Conservation (phyloP, 2,888 invertebrate genomes). For the Drosophila bunnanda region DNA sequence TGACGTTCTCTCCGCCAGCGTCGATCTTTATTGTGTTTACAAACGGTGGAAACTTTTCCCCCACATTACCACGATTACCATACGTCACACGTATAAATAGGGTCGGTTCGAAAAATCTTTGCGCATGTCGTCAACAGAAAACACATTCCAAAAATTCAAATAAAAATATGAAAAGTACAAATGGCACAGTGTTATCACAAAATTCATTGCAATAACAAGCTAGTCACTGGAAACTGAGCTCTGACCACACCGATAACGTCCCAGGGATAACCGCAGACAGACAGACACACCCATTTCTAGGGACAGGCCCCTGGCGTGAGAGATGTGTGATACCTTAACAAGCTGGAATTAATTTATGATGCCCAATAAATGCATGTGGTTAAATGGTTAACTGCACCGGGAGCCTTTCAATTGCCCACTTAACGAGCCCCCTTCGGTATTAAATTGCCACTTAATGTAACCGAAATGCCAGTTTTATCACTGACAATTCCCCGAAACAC, state of each 20-base stretch:
- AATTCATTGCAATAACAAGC: conserved; percentile 22
- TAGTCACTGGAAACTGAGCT: conserved; percentile 28
- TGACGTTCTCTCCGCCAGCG: conserved; percentile 41
- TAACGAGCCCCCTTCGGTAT: conserved; percentile 31
- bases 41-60: conserved; percentile 57
- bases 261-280: conserved; percentile 11
- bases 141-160: conserved; percentile 11
- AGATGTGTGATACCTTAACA: conserved; percentile 9
- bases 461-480: conserved; percentile 2
- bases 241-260: conserved; percentile 6
- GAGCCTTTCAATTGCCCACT: conserved; percentile 33
- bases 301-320: conserved; percentile 21
- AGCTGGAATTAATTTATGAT: conserved; percentile 39
- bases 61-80: conserved; percentile 2
- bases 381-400: conserved; percentile 7
- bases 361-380: conserved; percentile 16
- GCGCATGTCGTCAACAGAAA: conserved; percentile 35
- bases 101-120: not conserved
- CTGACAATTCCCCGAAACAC: conserved; percentile 26
- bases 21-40: conserved; percentile 33
- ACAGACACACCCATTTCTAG: conserved; percentile 47
- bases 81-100: conserved; percentile 29
- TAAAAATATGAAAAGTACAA: conserved; percentile 9
- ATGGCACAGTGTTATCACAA: conserved; percentile 18
- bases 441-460: conserved; percentile 26